phyloP scores from a whole-genome alignment of 2,888 invertebrate genomes.

The Aricia artaxerxes region DNA sequence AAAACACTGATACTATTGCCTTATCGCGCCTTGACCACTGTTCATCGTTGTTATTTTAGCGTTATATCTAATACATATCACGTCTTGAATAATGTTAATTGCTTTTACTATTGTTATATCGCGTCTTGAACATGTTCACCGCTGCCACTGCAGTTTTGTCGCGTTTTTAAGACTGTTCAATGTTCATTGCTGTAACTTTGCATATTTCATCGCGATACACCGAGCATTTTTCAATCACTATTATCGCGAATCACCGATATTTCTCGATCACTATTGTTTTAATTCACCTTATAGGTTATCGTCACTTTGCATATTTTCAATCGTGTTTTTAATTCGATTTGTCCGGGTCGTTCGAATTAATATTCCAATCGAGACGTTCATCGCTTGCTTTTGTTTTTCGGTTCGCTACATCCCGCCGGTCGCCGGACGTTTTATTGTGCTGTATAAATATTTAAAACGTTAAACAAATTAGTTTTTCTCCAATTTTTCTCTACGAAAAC shows the following conservation, averaged over 20 bases:
- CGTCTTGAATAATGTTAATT: neutral
- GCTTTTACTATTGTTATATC: neutral
- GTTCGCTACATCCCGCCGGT: neutral
- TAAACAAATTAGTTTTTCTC: constrained; percentile 10
- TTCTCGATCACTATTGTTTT: neutral
- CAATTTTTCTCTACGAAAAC: neutral
- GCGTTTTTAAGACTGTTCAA: neutral
- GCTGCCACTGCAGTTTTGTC: neutral
- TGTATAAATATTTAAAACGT: constrained; percentile 26
- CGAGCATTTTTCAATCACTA: neutral
- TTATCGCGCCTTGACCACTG: neutral
- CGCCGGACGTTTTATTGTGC: constrained; percentile 20
- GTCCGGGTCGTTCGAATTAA: neutral
- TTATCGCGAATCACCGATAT: neutral
- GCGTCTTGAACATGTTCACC: neutral
- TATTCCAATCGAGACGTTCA: constrained; percentile 5
- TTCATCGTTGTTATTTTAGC: no score
- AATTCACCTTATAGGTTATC: neutral
- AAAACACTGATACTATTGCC: neutral
- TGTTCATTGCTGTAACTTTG: neutral
- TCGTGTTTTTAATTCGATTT: constrained; percentile 7
- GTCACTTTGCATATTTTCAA: constrained; percentile 24
- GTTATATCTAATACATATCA: neutral
- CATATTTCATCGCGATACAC: neutral
- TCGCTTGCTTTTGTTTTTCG: constrained; percentile 23